These are phyloP conservation scores for Oxycera nigricornis DNA, from an alignment of 2,888 invertebrate species.

Conservation along the genomic window DNA sequence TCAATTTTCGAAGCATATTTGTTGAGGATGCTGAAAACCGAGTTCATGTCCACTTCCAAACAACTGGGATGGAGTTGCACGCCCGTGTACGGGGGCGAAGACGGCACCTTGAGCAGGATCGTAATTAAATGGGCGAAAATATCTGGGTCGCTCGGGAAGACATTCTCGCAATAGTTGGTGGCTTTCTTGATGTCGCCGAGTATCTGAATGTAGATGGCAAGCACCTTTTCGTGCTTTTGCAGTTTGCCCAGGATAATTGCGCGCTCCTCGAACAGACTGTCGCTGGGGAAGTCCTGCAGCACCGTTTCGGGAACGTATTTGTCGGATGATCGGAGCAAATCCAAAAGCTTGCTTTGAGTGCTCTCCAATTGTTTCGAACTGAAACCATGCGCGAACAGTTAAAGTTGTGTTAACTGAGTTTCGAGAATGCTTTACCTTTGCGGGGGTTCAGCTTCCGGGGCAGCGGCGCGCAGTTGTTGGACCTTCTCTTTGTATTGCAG, in stretches of 20 bases:
- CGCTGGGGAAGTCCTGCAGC: slow-evolving; percentile 83
- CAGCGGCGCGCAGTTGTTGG: slow-evolving; percentile 55
- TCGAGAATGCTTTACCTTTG: neutral
- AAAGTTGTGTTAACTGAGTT: neutral
- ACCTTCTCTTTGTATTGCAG: slow-evolving; percentile 86
- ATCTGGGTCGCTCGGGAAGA: slow-evolving; percentile 64
- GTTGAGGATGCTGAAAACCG: slow-evolving; percentile 81
- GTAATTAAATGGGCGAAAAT: slow-evolving; percentile 58
- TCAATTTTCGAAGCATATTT: slow-evolving; percentile 85
- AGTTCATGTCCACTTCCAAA: slow-evolving; percentile 76
- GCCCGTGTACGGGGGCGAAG: slow-evolving; percentile 57
- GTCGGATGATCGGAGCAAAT: slow-evolving; percentile 81
- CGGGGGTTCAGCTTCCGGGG: neutral
- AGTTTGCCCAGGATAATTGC: slow-evolving; percentile 92
- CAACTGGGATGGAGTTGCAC: slow-evolving; percentile 67
- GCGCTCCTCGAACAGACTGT: slow-evolving; percentile 87
- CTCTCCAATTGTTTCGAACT: slow-evolving; percentile 53
- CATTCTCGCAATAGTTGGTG: slow-evolving; percentile 81
- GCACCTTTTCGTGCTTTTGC: slow-evolving; percentile 88
- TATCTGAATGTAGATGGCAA: slow-evolving; percentile 90
- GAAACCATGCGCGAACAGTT: no score
- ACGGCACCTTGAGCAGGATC: slow-evolving; percentile 64
- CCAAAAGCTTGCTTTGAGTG: slow-evolving; percentile 69
- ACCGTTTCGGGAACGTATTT: slow-evolving; percentile 88
- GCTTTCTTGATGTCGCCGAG: slow-evolving; percentile 85